Conservation (phyloP, 2,113 vertebrate genomes). For the Suncus etruscus region DNA sequence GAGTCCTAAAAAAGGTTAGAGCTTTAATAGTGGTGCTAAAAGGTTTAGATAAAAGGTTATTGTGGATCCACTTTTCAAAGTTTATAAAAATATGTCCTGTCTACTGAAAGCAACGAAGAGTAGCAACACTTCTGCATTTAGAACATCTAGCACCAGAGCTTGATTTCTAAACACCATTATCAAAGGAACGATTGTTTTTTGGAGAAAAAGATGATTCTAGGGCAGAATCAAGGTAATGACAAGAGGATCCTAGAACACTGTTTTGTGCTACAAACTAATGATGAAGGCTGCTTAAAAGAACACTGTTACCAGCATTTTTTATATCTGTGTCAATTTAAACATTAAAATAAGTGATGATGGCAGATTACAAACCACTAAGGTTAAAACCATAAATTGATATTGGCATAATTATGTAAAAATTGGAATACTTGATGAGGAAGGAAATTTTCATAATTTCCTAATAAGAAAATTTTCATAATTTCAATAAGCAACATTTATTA, state of each 20-base stretch:
- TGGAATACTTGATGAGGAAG: neutral
- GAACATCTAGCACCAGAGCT: neutral
- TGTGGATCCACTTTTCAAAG: neutral
- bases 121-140: neutral
- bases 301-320: neutral
- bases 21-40: neutral
- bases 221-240: neutral
- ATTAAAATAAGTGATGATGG: neutral
- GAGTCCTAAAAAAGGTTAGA: neutral
- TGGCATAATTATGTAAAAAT: neutral
- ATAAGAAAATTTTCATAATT: neutral
- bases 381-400: neutral
- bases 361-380: neutral
- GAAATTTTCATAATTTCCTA: neutral
- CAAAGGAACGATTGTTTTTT: neutral
- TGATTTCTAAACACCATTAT: neutral
- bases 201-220: neutral
- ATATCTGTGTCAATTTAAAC: neutral
- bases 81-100: neutral
- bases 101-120: neutral
- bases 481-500: conserved; percentile 15
- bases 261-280: neutral
- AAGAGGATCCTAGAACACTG: neutral
- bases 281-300: neutral
- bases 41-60: neutral